Conservation (phyloP, 2,113 vertebrate genomes). For the Tor tambroides region DNA sequence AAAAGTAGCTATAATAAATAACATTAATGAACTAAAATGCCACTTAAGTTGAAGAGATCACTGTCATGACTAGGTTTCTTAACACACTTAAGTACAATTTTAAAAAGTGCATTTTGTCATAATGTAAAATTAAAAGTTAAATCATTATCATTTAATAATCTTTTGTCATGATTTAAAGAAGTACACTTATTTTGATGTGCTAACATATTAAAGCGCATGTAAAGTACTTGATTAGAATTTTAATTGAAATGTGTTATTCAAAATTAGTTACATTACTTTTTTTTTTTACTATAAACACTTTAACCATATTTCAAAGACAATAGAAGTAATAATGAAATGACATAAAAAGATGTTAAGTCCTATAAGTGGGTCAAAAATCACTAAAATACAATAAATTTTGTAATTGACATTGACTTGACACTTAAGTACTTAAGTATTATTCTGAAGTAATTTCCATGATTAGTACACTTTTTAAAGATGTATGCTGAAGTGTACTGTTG, state of each 20-base stretch:
- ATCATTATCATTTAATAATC: not conserved
- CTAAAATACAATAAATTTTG: no score
- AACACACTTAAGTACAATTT: not conserved
- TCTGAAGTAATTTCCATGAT: not conserved
- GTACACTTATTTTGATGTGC: not conserved
- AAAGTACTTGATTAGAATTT: not conserved
- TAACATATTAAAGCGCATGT: not conserved
- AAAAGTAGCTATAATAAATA: not conserved
- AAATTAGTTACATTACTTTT: no score
- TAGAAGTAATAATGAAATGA: no score
- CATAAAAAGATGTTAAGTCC: no score
- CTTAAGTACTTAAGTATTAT: not conserved
- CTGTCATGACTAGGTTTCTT: not conserved
- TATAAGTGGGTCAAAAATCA: no score
- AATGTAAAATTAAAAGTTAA: not conserved
- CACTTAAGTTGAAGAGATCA: not conserved
- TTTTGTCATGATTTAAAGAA: not conserved
- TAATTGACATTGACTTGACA: not conserved
- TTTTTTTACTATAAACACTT: no score
- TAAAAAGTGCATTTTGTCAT: not conserved
- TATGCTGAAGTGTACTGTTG: not conserved
- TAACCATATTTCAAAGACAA: no score
- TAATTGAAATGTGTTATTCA: no score
- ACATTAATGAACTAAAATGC: not conserved
- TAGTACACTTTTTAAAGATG: not conserved